Evolutionary conservation across 2,888 invertebrate species (phyloP).

Genomic region (Stenurella melanura): DNA sequence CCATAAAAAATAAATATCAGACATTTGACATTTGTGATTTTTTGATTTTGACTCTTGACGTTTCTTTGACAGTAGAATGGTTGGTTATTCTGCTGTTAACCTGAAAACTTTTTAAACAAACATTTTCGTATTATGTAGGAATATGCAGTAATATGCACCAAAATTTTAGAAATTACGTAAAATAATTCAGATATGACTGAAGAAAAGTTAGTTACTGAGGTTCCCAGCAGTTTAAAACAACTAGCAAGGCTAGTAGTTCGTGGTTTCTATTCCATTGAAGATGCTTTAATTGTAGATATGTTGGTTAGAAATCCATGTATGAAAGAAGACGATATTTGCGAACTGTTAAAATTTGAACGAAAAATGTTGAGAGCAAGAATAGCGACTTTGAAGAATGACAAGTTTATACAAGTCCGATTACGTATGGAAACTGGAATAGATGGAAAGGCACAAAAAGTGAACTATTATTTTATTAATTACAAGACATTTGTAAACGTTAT

Average conservation of each 20-base stretch:
- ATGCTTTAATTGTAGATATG: slow-evolving; percentile 96
- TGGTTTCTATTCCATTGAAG: slow-evolving; percentile 95
- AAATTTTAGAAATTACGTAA: neutral
- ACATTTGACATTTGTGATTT: too few relatives aligned
- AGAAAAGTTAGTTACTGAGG: slow-evolving; percentile 86
- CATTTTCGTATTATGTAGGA: neutral
- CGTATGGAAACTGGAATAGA: slow-evolving; percentile 97
- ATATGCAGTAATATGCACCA: neutral
- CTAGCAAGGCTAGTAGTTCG: slow-evolving; percentile 92
- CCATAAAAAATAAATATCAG: too few relatives aligned
- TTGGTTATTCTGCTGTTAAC: neutral
- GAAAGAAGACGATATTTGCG: slow-evolving; percentile 94
- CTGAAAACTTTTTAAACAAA: slow-evolving; percentile 1
- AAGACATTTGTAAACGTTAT: slow-evolving; percentile 98
- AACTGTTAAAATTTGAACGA: slow-evolving; percentile 93
- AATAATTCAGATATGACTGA: slow-evolving; percentile 29
- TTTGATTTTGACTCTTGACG: too few relatives aligned
- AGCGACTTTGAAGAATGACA: slow-evolving; percentile 90
- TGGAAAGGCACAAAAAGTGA: slow-evolving; percentile 96
- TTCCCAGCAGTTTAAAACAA: slow-evolving; percentile 94
- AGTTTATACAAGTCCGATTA: slow-evolving; percentile 93
- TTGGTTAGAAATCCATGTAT: slow-evolving; percentile 95
- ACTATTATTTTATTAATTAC: slow-evolving; percentile 98
- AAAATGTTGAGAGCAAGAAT: slow-evolving; percentile 94
- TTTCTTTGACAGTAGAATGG: neutral